These are phyloP conservation scores for Threskiornis aethiopicus DNA, from an alignment of 2,797 vertebrate species.

Conservation along the genomic window DNA sequence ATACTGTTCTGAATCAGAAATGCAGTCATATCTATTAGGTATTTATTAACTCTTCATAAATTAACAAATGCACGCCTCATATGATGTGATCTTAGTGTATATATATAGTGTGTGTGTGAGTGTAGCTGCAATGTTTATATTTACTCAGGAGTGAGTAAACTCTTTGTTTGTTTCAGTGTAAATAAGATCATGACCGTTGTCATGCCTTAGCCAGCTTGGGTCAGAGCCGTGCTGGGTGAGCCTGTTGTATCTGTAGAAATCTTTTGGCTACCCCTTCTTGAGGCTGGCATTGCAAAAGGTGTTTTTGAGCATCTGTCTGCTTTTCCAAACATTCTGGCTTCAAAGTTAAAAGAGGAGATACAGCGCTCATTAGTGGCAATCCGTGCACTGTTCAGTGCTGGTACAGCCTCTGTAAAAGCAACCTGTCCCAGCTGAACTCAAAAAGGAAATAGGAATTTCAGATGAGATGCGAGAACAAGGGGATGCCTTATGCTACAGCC, in stretches of 20 bases:
- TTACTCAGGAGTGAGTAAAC: not conserved
- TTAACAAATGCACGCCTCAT: not conserved
- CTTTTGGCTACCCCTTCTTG: not conserved
- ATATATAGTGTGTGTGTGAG: not conserved
- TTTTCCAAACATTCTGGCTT: not conserved
- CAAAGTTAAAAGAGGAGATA: not conserved
- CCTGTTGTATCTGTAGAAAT: not conserved
- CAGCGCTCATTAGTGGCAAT: not conserved
- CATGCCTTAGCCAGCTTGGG: not conserved
- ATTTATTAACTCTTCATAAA: not conserved
- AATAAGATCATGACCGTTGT: not conserved
- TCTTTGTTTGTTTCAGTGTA: not conserved
- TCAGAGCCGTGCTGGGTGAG: not conserved
- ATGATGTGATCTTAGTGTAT: not conserved
- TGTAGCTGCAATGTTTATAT: not conserved
- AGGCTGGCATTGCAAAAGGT: not conserved
- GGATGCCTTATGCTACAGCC: conserved; percentile 79
- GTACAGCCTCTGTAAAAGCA: not conserved
- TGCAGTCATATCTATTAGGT: not conserved
- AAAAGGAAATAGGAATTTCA: conserved; percentile 20
- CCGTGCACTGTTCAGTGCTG: not conserved
- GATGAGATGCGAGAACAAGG: conserved; percentile 76
- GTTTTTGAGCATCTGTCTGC: not conserved
- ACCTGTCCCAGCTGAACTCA: conserved; percentile 9
- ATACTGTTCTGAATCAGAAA: not conserved